These are phyloP conservation scores for Cricetomys ansorgei DNA, from an alignment of 2,113 vertebrate species.

Conservation along the genomic window DNA sequence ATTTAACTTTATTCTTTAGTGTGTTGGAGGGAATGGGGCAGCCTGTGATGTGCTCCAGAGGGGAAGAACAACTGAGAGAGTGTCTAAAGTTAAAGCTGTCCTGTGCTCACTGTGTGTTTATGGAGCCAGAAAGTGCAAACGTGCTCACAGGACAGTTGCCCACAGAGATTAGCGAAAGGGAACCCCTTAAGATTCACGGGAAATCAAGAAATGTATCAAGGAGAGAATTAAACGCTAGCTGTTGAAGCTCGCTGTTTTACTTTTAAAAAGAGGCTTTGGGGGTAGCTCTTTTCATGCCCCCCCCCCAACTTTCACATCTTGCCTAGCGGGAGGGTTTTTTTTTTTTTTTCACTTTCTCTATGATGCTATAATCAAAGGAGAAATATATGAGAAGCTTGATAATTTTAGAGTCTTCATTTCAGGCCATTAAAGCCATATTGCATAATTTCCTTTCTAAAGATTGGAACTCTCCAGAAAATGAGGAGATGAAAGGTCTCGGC, in stretches of 20 bases:
- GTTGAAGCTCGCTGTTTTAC: conserved; percentile 63
- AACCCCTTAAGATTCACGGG: conserved; percentile 53
- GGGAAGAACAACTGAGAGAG: neutral
- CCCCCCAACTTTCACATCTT: conserved; percentile 68
- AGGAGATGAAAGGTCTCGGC: conserved; percentile 89
- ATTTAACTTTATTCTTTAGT: conserved; percentile 1
- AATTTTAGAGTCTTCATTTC: conserved; percentile 88
- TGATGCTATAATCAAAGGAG: conserved; percentile 85
- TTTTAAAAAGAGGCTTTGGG: conserved; percentile 62
- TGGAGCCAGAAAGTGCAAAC: neutral
- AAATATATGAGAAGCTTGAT: conserved; percentile 70
- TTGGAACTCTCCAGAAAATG: conserved; percentile 91
- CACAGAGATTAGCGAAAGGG: conserved; percentile 46
- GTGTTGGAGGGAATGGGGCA: neutral
- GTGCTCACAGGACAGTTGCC: neutral
- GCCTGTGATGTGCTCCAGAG: neutral
- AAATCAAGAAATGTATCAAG: conserved; percentile 44
- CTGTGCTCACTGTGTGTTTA: neutral
- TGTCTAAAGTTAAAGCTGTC: neutral
- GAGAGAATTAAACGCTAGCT: conserved; percentile 45
- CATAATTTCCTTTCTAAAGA: conserved; percentile 90
- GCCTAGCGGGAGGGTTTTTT: conserved; percentile 34
- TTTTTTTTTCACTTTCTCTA: conserved; percentile 76
- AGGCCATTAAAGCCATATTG: conserved; percentile 87
- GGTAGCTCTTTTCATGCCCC: conserved; percentile 53